Base-by-base conservation (phyloP, 1,140 invertebrate genomes). In the Drosophila sproati region DNA sequence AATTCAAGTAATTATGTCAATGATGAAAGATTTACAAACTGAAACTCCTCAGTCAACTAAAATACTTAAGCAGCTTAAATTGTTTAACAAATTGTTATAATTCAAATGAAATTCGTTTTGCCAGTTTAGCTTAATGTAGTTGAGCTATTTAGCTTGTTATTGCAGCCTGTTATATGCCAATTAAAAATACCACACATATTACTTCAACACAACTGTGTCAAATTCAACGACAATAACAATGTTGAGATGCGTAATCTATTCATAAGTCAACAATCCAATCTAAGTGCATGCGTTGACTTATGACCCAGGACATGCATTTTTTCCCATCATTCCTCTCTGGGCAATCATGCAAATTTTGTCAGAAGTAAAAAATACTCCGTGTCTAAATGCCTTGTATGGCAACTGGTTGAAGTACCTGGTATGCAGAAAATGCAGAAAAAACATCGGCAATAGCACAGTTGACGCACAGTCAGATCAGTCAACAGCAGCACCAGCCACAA, bases 381-480 rank as follows among this genome's bases (percentile, higher is more conserved):
- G 83, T 73, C 79, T 29, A 87, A 87, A 76, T 87, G 78, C 67
- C 82, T 82, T 86, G 71, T 86, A 78, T 88, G 83, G 64, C 71
- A 56, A 76, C 75, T 82, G 82, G 82, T 82, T 80, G 74, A 77
- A 71, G 52, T 66, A 79, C 79, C 82, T 82, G 83, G 55, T 12
- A 51, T 39, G 55, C 55, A 28, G 32, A 12, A 67, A 37, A 45
- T 51, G 64, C 57, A 47, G 1, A 20, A 20, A 20, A 20, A 39
- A 68, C 43, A 62, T 37, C 59, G 29, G 64, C 48, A 61, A 31
- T 34, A 28, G 55, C 51, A 55, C 39, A 41, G 39, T 41, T 41
- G 8, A 41, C 8, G 39, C 39, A 41, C 10, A 6, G 39, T 41
- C 39, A 43, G 39, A 43, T 43, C 39, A 43, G 39, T 3, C 47